These are phyloP conservation scores for Psittacula echo DNA, from an alignment of 2,797 vertebrate genomes.

Conservation along the genomic window DNA sequence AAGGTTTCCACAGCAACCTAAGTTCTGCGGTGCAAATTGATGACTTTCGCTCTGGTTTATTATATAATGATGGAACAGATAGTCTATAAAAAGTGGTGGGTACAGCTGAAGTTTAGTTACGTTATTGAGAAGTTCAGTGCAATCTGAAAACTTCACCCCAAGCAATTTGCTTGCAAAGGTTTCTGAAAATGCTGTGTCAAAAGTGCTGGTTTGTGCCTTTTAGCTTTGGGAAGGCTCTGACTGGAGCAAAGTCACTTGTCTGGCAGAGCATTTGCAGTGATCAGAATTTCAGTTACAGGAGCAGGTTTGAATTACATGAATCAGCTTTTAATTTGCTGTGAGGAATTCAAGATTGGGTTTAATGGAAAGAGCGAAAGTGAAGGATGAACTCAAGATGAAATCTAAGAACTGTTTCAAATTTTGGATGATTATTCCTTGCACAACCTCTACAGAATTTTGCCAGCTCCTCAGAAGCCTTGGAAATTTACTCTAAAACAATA, in stretches of 20 bases:
- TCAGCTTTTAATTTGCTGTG: neutral
- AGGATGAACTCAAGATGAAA: neutral
- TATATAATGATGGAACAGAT: constrained; percentile 68
- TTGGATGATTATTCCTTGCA: neutral
- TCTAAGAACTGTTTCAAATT: neutral
- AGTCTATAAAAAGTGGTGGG: constrained; percentile 45
- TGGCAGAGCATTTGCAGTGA: neutral
- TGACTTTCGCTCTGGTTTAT: constrained; percentile 64
- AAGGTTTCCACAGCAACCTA: constrained; percentile 74
- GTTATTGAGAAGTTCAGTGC: constrained; percentile 8
- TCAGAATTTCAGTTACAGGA: neutral
- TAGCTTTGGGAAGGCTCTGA: neutral
- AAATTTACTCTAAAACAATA: neutral
- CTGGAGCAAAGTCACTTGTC: neutral
- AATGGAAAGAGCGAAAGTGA: neutral
- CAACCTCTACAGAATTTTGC: neutral
- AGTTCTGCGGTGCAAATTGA: constrained; percentile 53
- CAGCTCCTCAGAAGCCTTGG: neutral
- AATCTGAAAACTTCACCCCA: neutral
- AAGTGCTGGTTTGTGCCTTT: neutral
- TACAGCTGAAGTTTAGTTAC: neutral
- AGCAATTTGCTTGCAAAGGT: neutral
- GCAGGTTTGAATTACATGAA: neutral
- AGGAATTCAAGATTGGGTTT: neutral
- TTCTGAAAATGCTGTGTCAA: neutral